Evolutionary conservation across 2,888 invertebrate species (phyloP).

Genomic region (Dasysyrphus albostriatus): DNA sequence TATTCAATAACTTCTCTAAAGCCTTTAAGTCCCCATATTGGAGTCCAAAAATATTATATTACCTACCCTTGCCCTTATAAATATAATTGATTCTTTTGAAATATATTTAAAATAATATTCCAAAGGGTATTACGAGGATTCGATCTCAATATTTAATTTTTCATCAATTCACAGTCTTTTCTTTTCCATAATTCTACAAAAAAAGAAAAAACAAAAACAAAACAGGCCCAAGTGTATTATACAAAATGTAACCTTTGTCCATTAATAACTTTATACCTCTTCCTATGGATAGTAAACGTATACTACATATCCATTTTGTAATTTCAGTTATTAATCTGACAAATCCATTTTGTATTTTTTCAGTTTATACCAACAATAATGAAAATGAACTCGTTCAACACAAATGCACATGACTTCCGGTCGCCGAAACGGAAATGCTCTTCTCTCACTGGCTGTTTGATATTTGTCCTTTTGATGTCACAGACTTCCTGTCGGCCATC

Average conservation of each 20-base stretch:
- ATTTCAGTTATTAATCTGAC: constrained; percentile 21
- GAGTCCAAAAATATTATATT: too few species aligned
- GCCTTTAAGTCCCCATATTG: too few species aligned
- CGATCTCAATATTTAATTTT: constrained; percentile 14
- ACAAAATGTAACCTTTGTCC: neutral
- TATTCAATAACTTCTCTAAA: too few species aligned
- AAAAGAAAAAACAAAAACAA: neutral
- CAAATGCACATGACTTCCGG: constrained; percentile 77
- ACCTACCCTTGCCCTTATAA: too few species aligned
- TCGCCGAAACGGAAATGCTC: constrained; percentile 76
- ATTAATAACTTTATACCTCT: neutral
- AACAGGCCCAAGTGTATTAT: neutral
- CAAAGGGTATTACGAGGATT: neutral
- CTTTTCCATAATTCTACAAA: neutral
- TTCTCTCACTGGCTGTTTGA: constrained; percentile 77
- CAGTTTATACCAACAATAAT: constrained; percentile 35
- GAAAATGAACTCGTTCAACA: constrained; percentile 76
- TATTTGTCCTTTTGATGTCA: constrained; percentile 67
- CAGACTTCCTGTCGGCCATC: constrained; percentile 65
- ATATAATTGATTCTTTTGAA: too few species aligned
- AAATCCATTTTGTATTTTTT: constrained; percentile 25
- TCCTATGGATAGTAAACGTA: too few species aligned
- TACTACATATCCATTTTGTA: constrained; percentile 13
- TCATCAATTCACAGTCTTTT: neutral
- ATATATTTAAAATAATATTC: neutral